Base-by-base conservation (phyloP, 2,888 invertebrate species). In the Drosophila buzzatii region DNA sequence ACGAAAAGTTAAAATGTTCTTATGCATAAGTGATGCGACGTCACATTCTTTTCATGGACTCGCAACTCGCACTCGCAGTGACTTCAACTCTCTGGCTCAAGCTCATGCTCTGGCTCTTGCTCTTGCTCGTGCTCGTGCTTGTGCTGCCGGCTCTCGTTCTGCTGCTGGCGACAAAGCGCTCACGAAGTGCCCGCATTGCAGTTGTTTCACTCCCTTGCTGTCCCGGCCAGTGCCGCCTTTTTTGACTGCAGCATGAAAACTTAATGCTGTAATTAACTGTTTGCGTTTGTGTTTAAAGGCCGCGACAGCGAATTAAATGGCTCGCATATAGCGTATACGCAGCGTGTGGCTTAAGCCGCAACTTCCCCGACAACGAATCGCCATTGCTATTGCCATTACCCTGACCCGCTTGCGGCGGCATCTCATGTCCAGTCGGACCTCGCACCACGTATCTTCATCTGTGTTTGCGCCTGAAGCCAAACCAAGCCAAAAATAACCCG, bases 181-280 rank as follows among this genome's bases (percentile, higher is more conserved):
- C 89, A 88, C 86, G 84, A 89, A 86, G 81, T 86, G 66, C 70
- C 85, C 75, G 85, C 85, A 86, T 82, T 86, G 85, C 85, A 86
- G 85, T 82, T 86, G 81, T 86, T 89, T 88, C 81, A 71, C 55
- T 73, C 66, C 56, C 33, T 55, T 60, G 58, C 62, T 61, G 63
- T 7, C 37, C 14, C 44, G 23, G 27, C 18, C 51, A 35, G 20
- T n/a, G 35, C 57, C 49, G 60, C 70, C 52, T 53, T 73, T 81
- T 66, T 78, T 78, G 73, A 62, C 79, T 79, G 76, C 76, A 67
- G 72, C 85, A 86, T 86, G 81, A 89, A 86, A 89, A 84, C 82
- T 86, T 89, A 86, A 86, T 89, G 85, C 75, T 70, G 84, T 82
- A 86, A 86, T 86, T 86, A 86, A 86, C 89, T 86, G 89, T 85